These are phyloP conservation scores for Meiosimyza platycephala DNA, from an alignment of 2,888 invertebrate species.

Conservation along the genomic window DNA sequence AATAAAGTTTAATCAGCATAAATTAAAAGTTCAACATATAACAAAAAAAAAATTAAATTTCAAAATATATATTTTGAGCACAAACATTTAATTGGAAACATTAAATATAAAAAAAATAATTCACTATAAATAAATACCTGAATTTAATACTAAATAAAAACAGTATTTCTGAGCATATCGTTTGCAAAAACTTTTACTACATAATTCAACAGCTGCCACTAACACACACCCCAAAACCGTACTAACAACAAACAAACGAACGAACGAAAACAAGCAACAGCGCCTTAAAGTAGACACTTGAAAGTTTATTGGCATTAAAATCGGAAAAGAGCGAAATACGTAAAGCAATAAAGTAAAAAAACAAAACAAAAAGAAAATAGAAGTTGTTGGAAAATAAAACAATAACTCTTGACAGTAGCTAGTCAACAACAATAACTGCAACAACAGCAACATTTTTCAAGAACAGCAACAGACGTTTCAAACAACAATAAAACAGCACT, in stretches of 20 bases:
- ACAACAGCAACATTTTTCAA: slow-evolving; percentile 15
- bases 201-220: slow-evolving; percentile 1
- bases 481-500: slow-evolving; percentile 22
- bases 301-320: slow-evolving; percentile 35
- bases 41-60: too few species aligned
- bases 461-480: slow-evolving; percentile 16
- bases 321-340: background rate
- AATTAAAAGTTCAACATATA: too few species aligned
- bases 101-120: too few species aligned
- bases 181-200: too few species aligned
- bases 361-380: slow-evolving; percentile 2
- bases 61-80: too few species aligned
- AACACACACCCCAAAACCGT: too few species aligned
- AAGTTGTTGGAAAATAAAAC: slow-evolving; percentile 12
- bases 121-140: too few species aligned
- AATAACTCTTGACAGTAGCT: slow-evolving; percentile 25
- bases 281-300: slow-evolving; percentile 32
- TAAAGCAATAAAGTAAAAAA: background rate
- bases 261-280: slow-evolving; percentile 18
- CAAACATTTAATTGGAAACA: too few species aligned
- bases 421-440: slow-evolving; percentile 10
- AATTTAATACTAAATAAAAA: slow-evolving; percentile 3
- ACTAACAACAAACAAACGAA: background rate
- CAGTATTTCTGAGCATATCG: too few species aligned
- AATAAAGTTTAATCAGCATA: background rate